These are phyloP conservation scores for Pachypanchax playfairii DNA, from an alignment of 2,113 vertebrate species.

Conservation along the genomic window DNA sequence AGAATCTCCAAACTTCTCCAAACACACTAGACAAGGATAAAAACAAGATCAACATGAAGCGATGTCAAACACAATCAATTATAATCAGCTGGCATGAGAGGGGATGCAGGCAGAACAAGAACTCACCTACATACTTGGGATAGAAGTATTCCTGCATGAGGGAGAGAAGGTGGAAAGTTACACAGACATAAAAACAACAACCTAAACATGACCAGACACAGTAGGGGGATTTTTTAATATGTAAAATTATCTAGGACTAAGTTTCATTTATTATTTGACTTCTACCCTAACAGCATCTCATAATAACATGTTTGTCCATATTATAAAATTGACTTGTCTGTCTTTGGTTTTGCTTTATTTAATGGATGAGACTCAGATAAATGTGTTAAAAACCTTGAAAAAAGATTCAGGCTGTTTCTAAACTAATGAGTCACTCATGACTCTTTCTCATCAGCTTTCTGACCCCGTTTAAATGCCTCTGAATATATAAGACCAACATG, in stretches of 20 bases:
- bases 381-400: too few species aligned
- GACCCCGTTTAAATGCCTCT: neutral
- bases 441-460: neutral
- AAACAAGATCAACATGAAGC: constrained; percentile 12
- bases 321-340: too few species aligned
- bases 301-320: too few species aligned
- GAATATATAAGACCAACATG: constrained; percentile 3
- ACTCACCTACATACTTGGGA: constrained; percentile 92
- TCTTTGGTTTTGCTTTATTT: too few species aligned
- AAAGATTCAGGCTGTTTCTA: neutral
- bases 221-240: too few species aligned
- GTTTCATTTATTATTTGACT: too few species aligned
- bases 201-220: constrained; percentile 15
- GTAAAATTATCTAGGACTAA: too few species aligned
- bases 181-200: constrained; percentile 1
- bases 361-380: too few species aligned
- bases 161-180: constrained; percentile 27
- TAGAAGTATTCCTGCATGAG: constrained; percentile 92
- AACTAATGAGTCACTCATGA: too few species aligned
- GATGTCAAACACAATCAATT: constrained; percentile 16
- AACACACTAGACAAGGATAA: constrained; percentile 80
- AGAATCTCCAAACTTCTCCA: constrained; percentile 82
- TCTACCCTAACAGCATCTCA: too few species aligned
- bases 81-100: neutral
- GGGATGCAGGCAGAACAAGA: constrained; percentile 4